Evolutionary conservation across 2,888 invertebrate genomes (phyloP), one percentile per base, ranked within the genome.

Genomic region (Drosophila subquinaria): DNA sequence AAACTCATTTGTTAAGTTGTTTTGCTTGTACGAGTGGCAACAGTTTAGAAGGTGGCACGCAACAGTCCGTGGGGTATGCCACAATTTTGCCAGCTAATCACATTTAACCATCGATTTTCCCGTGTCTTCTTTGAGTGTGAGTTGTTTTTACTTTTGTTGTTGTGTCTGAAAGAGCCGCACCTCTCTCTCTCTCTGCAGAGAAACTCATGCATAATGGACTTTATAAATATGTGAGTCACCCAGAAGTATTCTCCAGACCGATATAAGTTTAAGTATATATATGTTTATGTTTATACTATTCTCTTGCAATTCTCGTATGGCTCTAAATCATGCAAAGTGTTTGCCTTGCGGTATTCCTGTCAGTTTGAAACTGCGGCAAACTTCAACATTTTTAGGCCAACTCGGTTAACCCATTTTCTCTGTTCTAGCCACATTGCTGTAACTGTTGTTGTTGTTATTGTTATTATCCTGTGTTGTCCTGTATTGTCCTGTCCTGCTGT

Each of bases 301-400:
- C 13, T 35, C n/a, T 2, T 78, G 82, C 80, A 69, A 72, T 76
- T 64, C 75, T 69, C 53, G 63, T 66, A 80, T 83, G 78, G 64
- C 73, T 61, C 51, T 69, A 86, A 83, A 84, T 85, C 84, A 85
- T 85, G 86, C 82, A 86, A 86, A 80, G 45, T 73, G 65, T 69
- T 81, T 79, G 47, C 62, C 62, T 67, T 82, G 82, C 82, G 80
- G 80, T 59, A 51, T 55, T 62, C 56, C 74, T 76, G 79, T 48
- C 78, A 76, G 68, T 81, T 75, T 62, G 53, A 15, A 62, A 81
- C 77, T 85, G 83, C 86, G 83, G 81, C 81, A 84, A 84, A 83
- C 69, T 73, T 71, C 71, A 63, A 60, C 69, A 73, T 83, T 85
- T 86, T 86, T 82, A 74, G 86, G 83, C 86, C 84, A 86, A 76